Percentiles rank a stretch among this genome's conserved stretches.
Conservation (phyloP, 2,113 vertebrate species). For the Aplodontia rufa region DNA sequence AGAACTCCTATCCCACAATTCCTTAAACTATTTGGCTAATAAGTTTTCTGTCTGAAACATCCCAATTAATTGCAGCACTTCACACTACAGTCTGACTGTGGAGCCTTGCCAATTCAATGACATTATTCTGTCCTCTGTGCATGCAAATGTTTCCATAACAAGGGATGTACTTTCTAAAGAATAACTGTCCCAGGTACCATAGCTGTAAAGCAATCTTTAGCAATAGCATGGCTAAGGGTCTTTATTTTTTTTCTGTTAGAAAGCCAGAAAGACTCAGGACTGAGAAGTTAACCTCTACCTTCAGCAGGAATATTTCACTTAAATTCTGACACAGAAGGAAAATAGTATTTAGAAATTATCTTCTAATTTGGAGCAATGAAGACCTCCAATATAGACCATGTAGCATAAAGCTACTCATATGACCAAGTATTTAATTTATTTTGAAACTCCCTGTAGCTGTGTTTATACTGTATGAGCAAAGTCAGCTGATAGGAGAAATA, state of each 20-base stretch:
- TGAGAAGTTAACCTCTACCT: conserved; percentile 21
- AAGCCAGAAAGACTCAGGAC: background rate
- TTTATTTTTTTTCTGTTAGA: conserved; percentile 54
- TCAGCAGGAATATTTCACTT: conserved; percentile 39
- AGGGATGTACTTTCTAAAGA: background rate
- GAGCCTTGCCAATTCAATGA: background rate
- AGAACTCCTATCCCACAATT: conserved; percentile 1
- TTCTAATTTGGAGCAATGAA: background rate
- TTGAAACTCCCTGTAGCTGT: background rate
- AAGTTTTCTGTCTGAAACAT: conserved; percentile 54
- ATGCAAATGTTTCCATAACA: background rate
- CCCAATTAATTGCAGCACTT: conserved; percentile 54
- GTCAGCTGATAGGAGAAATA: background rate
- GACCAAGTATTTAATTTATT: background rate
- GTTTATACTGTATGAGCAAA: background rate
- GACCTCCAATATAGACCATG: background rate
- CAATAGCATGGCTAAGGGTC: background rate
- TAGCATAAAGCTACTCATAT: background rate
- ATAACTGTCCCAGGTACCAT: background rate
- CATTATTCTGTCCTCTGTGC: conserved; percentile 9
- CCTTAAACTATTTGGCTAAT: conserved; percentile 41
- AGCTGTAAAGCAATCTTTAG: background rate
- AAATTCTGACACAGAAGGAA: conserved; percentile 18
- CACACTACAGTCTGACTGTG: background rate
- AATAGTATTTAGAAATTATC: background rate